A percentile compares a stretch with the other conserved stretches of the same genome.
These are phyloP conservation scores for Echiichthys vipera DNA, from an alignment of 2,797 vertebrate species.

Conservation along the genomic window DNA sequence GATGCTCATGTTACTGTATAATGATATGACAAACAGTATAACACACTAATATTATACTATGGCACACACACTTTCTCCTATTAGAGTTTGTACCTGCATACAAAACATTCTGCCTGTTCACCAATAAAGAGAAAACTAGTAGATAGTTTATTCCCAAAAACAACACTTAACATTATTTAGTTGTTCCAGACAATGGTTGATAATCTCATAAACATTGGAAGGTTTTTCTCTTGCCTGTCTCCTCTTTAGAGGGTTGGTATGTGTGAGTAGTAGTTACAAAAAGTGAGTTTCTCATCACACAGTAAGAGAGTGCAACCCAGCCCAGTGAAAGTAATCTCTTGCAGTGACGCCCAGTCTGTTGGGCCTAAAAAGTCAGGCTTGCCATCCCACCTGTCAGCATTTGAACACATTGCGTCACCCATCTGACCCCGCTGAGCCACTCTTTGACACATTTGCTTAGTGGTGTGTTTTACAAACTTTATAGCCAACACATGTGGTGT, in stretches of 20 bases:
- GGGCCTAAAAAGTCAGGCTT: slow-evolving; percentile 26
- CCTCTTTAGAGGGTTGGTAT: neutral
- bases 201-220: neutral
- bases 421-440: slow-evolving; percentile 60
- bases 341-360: slow-evolving; percentile 12
- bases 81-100: neutral
- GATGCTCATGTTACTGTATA: slow-evolving; percentile 30
- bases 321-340: slow-evolving; percentile 33
- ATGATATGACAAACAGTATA: slow-evolving; percentile 32
- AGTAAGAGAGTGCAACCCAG: slow-evolving; percentile 2
- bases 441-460: slow-evolving; percentile 74
- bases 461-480: slow-evolving; percentile 71
- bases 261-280: slow-evolving; percentile 4
- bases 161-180: neutral
- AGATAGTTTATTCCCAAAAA: neutral
- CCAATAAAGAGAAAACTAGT: neutral
- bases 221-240: neutral
- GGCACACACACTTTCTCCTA: neutral
- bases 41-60: slow-evolving; percentile 7
- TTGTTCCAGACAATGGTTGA: slow-evolving; percentile 2
- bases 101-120: neutral
- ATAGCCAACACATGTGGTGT: slow-evolving; percentile 73
- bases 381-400: slow-evolving; percentile 75
- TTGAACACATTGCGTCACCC: slow-evolving; percentile 68
- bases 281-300: slow-evolving; percentile 9